Percentiles rank a stretch among this genome's conserved stretches.
Evolutionary conservation across 1,140 invertebrate species (phyloP).

Genomic region (Heliconius melpomene): DNA sequence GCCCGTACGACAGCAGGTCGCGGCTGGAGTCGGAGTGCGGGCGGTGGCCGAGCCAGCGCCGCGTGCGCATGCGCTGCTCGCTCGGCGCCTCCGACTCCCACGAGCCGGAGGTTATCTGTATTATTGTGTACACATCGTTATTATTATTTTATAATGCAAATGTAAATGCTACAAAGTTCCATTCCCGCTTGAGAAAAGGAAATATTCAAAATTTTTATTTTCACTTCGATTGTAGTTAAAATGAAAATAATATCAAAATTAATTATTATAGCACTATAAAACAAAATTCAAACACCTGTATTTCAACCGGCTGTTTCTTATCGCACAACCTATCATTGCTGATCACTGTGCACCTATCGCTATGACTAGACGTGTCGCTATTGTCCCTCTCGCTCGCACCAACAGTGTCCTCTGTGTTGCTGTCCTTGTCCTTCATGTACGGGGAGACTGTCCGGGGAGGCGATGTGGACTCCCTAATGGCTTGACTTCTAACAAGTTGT

Average conservation of each 20-base stretch:
- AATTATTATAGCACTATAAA: background rate
- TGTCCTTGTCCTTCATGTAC: conserved; percentile 49
- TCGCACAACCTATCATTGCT: conserved; percentile 45
- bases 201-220: too few relatives aligned
- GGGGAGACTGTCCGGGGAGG: conserved; percentile 88
- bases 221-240: too few relatives aligned
- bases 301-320: conserved; percentile 71
- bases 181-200: too few relatives aligned
- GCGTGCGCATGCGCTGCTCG: conserved; percentile 55
- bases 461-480: conserved; percentile 92
- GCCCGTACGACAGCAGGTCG: conserved; percentile 63
- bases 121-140: too few relatives aligned
- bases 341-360: conserved; percentile 42
- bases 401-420: conserved; percentile 4
- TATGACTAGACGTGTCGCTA: conserved; percentile 49
- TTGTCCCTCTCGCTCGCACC: conserved; percentile 31
- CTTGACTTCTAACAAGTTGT: conserved; percentile 92
- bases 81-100: conserved; percentile 50
- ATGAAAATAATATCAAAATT: too few relatives aligned
- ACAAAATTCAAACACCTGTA: conserved; percentile 60
- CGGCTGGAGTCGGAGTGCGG: conserved; percentile 57
- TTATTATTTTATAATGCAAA: too few relatives aligned
- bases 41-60: conserved; percentile 53
- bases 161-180: too few relatives aligned
- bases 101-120: conserved; percentile 61